Evolutionary conservation across 2,888 invertebrate species (phyloP).

Genomic region (Tuberolachnus salignus): DNA sequence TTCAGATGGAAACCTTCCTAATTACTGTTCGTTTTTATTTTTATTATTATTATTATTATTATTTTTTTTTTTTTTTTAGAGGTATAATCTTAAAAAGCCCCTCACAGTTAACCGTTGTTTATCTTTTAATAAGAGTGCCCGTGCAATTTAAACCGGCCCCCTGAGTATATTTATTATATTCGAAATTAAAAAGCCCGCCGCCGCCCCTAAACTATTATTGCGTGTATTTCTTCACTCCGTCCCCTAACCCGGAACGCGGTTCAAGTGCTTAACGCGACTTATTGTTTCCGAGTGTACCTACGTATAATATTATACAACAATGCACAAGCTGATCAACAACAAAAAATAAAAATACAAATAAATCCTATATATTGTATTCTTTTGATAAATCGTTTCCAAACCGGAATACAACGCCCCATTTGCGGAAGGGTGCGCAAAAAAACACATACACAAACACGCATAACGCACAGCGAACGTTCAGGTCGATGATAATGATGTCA

Average conservation of each 20-base stretch:
- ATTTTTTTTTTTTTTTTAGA: too few relatives aligned
- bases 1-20: too few relatives aligned
- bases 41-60: too few relatives aligned
- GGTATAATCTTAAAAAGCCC: too few relatives aligned
- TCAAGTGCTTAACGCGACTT: conserved; percentile 45
- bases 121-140: too few relatives aligned
- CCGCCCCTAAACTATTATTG: conserved; percentile 14
- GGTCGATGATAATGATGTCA: conserved; percentile 43
- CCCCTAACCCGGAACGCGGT: neutral
- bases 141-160: too few relatives aligned
- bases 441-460: too few relatives aligned
- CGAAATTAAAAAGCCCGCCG: conserved; percentile 40
- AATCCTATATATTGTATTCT: conserved; percentile 41
- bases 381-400: conserved; percentile 48
- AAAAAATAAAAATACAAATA: conserved; percentile 9
- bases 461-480: conserved; percentile 4
- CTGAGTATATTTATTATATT: conserved; percentile 47
- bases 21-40: too few relatives aligned
- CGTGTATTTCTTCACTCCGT: too few relatives aligned
- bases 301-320: too few relatives aligned
- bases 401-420: conserved; percentile 45
- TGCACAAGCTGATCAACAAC: conserved; percentile 27
- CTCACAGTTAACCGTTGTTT: too few relatives aligned
- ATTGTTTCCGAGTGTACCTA: conserved; percentile 38
- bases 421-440: conserved; percentile 32